Base-by-base conservation (phyloP, 2,113 vertebrate genomes). In the Antennarius striatus region DNA sequence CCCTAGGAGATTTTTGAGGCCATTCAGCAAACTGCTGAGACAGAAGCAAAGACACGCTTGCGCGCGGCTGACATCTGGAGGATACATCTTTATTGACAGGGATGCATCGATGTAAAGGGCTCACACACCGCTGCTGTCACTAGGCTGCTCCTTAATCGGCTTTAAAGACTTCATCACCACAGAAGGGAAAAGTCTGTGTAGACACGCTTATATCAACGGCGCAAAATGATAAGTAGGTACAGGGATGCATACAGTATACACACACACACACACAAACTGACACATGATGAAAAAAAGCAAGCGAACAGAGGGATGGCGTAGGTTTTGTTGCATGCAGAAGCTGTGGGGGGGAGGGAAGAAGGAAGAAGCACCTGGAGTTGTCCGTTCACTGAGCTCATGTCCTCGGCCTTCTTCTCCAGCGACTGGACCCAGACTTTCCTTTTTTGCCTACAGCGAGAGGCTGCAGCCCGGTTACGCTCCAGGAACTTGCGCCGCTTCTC, bases 371-470 rank as follows among this genome's bases (percentile, higher is more conserved):
- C 96, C 96, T 98, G 97, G 58, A 98, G 93, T 60, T 96, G 95
- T 75, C 94, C 94, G 56, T 99, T 98, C 87, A 96, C 86, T 1
- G 96, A 95, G 91, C 90, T 92, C 68, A 99, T 89, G 84, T 98
- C 96, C 66, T 98, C 97, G 0, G 97, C 95, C 83, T 98, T 98
- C 83, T 96, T 98, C 90, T 99, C 98, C 90, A 98, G 65, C 36
- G 95, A 96, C 87, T 98, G 96, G 71, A 99, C 98, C 98, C 98
- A 98, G 68, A 99, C 98, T 91, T 98, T 99, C 85, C 98, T 94
- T 88, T 99, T 99, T 79, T 98, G 98, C 75, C 98, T 86, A 77
- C 98, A 99, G 56, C 98, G 94, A 29, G 98, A 98, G 36, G 98
- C 98, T 6, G 98, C 98, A 6, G 96, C 98, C 42, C 97, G 80